phyloP scores from a whole-genome alignment of 2,797 vertebrate species.

The Chelonia mydas region DNA sequence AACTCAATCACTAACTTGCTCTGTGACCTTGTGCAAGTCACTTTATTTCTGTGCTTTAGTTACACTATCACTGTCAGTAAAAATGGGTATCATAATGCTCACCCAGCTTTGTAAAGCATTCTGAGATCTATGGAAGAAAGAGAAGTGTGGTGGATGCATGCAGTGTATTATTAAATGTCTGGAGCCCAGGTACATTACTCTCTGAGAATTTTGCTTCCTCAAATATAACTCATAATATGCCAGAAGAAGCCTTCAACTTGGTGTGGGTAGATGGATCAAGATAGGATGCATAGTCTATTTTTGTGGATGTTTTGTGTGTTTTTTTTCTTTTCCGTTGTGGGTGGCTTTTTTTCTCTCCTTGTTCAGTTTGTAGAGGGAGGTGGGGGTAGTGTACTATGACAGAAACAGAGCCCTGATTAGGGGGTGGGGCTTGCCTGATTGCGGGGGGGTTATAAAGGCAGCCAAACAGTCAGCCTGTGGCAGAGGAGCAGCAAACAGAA shows the following conservation, averaged over 20 bases:
- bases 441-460: too few relatives aligned
- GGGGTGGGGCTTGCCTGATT: too few relatives aligned
- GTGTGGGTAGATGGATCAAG: background rate
- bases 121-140: background rate
- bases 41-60: background rate
- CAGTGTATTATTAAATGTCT: background rate
- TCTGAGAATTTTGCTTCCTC: background rate
- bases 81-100: background rate
- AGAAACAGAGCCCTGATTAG: too few relatives aligned
- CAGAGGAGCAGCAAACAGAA: too few relatives aligned
- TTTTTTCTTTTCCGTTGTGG: too few relatives aligned
- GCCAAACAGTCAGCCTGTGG: too few relatives aligned
- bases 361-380: too few relatives aligned
- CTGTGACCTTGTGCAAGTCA: background rate
- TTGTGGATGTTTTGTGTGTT: background rate
- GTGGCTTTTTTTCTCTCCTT: too few relatives aligned
- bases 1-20: background rate
- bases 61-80: background rate
- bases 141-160: background rate
- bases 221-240: background rate
- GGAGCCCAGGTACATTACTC: background rate
- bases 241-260: background rate
- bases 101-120: background rate
- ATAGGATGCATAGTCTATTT: background rate
- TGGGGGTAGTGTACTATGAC: too few relatives aligned